Conservation (phyloP, 2,888 invertebrate species). For the Rotaria macrura region DNA sequence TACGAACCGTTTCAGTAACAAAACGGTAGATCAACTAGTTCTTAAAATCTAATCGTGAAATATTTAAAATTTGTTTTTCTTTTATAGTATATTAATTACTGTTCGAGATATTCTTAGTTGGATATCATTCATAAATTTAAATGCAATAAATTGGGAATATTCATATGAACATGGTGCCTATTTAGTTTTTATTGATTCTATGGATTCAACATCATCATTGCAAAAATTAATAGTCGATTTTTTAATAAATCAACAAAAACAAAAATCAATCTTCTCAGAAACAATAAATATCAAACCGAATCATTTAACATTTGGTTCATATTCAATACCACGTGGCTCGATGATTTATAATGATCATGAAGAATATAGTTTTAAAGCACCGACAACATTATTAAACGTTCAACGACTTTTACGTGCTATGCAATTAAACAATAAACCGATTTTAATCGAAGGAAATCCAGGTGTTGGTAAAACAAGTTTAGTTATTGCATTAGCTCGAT, state of each 20-base stretch:
- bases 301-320: neutral
- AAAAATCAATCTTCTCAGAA: neutral
- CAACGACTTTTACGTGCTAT: slow-evolving; percentile 73
- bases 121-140: slow-evolving; percentile 63
- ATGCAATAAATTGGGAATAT: slow-evolving; percentile 24
- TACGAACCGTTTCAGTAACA: neutral
- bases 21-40: neutral
- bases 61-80: slow-evolving; percentile 23
- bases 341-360: slow-evolving; percentile 30
- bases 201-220: slow-evolving; percentile 45
- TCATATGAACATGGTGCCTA: slow-evolving; percentile 74
- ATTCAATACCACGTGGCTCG: neutral
- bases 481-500: slow-evolving; percentile 74
- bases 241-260: neutral
- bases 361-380: slow-evolving; percentile 46
- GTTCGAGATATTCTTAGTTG: slow-evolving; percentile 82
- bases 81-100: slow-evolving; percentile 65
- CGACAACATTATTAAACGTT: slow-evolving; percentile 61
- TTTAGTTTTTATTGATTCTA: slow-evolving; percentile 77
- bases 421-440: slow-evolving; percentile 65
- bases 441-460: slow-evolving; percentile 81
- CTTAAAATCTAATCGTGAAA: neutral
- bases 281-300: neutral
- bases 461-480: slow-evolving; percentile 96
- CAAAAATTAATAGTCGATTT: neutral